Percentiles rank a stretch among this genome's conserved stretches.
phyloP scores from a whole-genome alignment of 2,797 vertebrate species.

The Emydoidea blandingii region DNA sequence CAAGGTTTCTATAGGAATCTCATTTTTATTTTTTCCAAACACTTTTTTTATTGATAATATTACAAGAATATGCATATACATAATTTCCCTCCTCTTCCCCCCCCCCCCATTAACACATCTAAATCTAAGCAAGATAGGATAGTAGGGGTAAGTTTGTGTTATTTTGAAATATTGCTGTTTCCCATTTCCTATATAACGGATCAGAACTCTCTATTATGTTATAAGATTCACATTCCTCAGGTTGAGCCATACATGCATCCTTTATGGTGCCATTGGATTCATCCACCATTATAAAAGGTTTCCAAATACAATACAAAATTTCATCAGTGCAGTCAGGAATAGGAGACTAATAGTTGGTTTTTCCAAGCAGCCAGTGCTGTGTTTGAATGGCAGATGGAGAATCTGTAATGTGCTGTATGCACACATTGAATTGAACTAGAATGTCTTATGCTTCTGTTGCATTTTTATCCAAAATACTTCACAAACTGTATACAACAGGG shows the following conservation, averaged over 20 bases:
- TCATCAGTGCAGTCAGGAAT: background rate
- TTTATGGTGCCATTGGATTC: background rate
- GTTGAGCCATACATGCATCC: background rate
- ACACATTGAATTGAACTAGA: background rate
- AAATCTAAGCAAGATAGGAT: background rate
- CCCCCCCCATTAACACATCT: accelerated
- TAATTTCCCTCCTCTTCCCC: background rate
- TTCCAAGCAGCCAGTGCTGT: background rate
- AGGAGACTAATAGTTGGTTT: background rate
- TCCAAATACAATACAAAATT: background rate
- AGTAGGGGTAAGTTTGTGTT: accelerated
- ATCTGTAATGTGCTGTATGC: accelerated
- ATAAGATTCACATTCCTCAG: accelerated
- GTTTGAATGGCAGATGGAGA: background rate
- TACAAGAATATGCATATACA: background rate
- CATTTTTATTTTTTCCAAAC: background rate
- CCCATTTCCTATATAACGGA: background rate
- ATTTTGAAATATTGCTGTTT: background rate
- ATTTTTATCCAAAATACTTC: background rate
- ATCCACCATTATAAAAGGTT: background rate
- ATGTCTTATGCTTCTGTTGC: accelerated
- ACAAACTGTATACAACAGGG: background rate
- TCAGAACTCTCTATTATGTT: background rate
- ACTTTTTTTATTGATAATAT: background rate
- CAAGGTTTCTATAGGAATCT: background rate